Evolutionary conservation across 1,140 invertebrate genomes (phyloP).

Genomic region (Caenorhabditis remanei): DNA sequence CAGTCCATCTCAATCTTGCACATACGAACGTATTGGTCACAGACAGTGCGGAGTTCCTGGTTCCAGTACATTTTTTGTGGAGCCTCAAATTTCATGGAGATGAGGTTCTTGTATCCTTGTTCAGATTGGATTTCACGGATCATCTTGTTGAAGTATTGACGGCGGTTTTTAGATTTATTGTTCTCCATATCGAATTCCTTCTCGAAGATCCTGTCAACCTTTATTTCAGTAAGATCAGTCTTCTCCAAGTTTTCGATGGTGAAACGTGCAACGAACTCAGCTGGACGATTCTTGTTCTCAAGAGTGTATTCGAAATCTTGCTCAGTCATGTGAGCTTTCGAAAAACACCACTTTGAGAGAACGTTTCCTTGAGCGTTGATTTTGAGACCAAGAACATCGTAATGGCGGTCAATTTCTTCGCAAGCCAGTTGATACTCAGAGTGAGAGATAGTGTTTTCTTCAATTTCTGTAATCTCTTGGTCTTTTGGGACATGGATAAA

Average conservation of each 20-base stretch:
- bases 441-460: constrained; percentile 66
- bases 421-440: constrained; percentile 18
- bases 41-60: constrained; percentile 23
- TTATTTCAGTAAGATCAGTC: constrained; percentile 23
- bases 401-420: constrained; percentile 23
- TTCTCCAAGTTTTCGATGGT: constrained; percentile 28
- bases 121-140: constrained; percentile 38
- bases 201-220: constrained; percentile 46
- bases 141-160: constrained; percentile 48
- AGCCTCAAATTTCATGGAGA: constrained; percentile 7
- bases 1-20: constrained; percentile 41
- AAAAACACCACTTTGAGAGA: constrained; percentile 20
- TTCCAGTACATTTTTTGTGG: constrained; percentile 35
- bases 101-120: constrained; percentile 33
- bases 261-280: not conserved
- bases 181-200: constrained; percentile 55
- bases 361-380: constrained; percentile 51
- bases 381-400: constrained; percentile 38
- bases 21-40: constrained; percentile 21
- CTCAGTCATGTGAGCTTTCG: constrained; percentile 25
- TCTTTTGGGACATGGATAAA: constrained; percentile 58
- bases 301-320: constrained; percentile 53
- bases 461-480: constrained; percentile 57
- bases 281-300: constrained; percentile 38
- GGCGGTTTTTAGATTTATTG: not conserved